Evolutionary conservation across 2,797 vertebrate species (phyloP).

Genomic region (Apogon talboti): DNA sequence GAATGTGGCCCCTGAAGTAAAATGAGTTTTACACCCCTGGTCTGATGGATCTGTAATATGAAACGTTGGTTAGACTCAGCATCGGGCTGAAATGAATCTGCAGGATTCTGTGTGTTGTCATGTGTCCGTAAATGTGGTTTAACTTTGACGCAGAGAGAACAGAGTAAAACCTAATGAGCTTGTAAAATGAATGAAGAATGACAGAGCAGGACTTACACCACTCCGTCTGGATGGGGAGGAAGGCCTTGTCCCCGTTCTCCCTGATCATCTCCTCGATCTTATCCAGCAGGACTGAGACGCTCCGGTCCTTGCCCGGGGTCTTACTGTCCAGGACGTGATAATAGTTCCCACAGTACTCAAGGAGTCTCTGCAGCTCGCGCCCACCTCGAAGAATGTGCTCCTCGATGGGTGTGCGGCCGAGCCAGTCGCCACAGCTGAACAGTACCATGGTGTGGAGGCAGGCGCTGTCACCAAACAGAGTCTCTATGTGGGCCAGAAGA

Average conservation of each 20-base stretch:
- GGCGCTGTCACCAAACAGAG: slow-evolving; percentile 79
- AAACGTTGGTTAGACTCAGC: background rate
- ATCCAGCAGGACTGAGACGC: slow-evolving; percentile 80
- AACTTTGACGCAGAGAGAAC: background rate
- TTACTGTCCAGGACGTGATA: slow-evolving; percentile 87
- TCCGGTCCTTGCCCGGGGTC: slow-evolving; percentile 77
- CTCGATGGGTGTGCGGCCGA: slow-evolving; percentile 83
- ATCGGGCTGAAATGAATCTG: background rate
- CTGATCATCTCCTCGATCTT: slow-evolving; percentile 87
- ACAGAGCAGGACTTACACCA: slow-evolving; percentile 69
- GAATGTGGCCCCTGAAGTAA: too few relatives aligned
- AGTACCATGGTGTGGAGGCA: slow-evolving; percentile 84
- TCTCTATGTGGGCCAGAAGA: slow-evolving; percentile 82
- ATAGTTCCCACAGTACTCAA: slow-evolving; percentile 84
- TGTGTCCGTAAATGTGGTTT: background rate
- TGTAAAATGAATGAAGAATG: background rate
- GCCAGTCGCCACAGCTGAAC: slow-evolving; percentile 86
- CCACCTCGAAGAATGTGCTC: slow-evolving; percentile 84
- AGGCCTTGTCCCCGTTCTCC: slow-evolving; percentile 83
- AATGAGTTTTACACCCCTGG: too few relatives aligned
- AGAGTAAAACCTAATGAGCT: background rate
- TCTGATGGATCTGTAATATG: background rate
- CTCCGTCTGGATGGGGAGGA: slow-evolving; percentile 83
- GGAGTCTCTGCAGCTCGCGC: slow-evolving; percentile 81
- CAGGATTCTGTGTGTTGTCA: background rate